Conservation (phyloP, 1,140 invertebrate species). For the Drosophila eugracilis region DNA sequence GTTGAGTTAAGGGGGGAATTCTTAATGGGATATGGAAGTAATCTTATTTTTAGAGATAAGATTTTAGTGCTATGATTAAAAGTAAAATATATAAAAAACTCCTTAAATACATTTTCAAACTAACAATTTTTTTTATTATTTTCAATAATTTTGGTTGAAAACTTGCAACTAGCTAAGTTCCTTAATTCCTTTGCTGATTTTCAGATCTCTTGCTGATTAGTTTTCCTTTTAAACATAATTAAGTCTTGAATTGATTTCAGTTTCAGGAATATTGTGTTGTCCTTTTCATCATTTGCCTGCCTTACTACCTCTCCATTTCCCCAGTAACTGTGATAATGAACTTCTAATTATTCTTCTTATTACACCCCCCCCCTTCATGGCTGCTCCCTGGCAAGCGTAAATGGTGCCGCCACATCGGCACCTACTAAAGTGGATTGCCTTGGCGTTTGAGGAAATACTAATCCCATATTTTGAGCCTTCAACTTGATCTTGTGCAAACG, state of each 20-base stretch:
- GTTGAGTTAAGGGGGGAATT: neutral
- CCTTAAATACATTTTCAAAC: neutral
- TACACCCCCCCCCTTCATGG: neutral
- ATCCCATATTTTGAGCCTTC: neutral
- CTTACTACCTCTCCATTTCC: too few species aligned
- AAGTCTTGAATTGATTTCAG: too few species aligned
- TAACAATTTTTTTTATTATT: neutral
- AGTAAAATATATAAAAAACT: too few species aligned
- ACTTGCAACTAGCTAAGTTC: too few species aligned
- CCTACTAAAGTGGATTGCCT: neutral
- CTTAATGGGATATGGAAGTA: too few species aligned
- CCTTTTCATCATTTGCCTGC: too few species aligned
- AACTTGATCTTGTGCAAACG: conserved; percentile 17
- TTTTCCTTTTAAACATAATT: too few species aligned
- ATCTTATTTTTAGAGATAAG: too few species aligned
- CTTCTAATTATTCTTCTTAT: neutral
- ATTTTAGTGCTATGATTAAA: too few species aligned
- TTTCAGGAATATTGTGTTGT: too few species aligned
- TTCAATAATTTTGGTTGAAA: neutral
- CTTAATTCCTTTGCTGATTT: too few species aligned
- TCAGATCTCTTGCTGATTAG: too few species aligned
- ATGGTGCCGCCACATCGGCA: neutral
- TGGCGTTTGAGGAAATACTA: neutral
- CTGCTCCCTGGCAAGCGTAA: neutral
- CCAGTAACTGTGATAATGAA: neutral